These are phyloP conservation scores for Zaprionus taronus DNA, from an alignment of 1,140 invertebrate genomes.

Conservation along the genomic window DNA sequence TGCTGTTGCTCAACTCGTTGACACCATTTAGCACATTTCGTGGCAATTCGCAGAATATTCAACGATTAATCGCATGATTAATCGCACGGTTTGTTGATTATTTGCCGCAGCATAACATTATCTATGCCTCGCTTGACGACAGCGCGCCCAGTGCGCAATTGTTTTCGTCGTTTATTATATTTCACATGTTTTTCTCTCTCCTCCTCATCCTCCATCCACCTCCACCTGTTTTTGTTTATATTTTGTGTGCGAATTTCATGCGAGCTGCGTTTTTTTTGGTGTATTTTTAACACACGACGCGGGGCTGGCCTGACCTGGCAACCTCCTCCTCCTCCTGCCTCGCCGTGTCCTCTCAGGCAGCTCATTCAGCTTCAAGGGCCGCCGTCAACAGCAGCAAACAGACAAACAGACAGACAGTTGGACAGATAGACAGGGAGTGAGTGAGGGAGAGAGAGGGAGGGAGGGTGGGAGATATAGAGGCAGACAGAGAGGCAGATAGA, in stretches of 20 bases:
- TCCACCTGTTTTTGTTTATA: slow-evolving; percentile 37
- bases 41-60: not conserved
- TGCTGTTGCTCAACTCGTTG: not conserved
- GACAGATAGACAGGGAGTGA: not conserved
- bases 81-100: slow-evolving; percentile 9
- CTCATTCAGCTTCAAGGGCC: slow-evolving; percentile 49
- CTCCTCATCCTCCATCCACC: too few relatives aligned
- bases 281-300: slow-evolving; percentile 70
- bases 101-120: not conserved
- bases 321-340: not conserved
- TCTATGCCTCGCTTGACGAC: not conserved
- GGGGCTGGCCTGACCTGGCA: slow-evolving; percentile 36
- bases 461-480: not conserved
- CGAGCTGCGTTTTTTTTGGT: slow-evolving; percentile 46
- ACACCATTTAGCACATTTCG: not conserved
- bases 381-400: slow-evolving; percentile 48
- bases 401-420: not conserved
- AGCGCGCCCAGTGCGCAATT: slow-evolving; percentile 33
- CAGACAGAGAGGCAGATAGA: not conserved
- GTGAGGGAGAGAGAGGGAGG: not conserved
- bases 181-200: not conserved
- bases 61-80: slow-evolving; percentile 4
- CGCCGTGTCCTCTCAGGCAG: slow-evolving; percentile 16
- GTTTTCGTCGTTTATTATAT: slow-evolving; percentile 30
- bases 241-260: slow-evolving; percentile 57